Evolutionary conservation across 2,797 vertebrate genomes (phyloP).

Genomic region (Neomorphus geoffroyi): DNA sequence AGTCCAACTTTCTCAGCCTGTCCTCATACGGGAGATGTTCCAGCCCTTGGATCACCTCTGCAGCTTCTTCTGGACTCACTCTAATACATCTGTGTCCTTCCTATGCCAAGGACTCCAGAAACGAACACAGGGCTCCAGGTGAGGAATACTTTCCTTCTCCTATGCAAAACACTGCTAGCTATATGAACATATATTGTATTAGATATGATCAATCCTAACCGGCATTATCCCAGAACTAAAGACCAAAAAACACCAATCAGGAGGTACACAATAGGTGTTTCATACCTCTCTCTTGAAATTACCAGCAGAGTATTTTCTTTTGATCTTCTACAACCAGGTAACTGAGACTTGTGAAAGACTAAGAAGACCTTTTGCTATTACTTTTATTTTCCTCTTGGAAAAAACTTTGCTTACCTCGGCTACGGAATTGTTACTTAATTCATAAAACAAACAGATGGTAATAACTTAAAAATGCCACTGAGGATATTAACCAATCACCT

Average conservation of each 20-base stretch:
- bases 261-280: background rate
- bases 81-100: no score
- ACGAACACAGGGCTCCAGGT: no score
- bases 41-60: no score
- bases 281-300: background rate
- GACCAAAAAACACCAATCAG: background rate
- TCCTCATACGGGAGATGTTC: no score
- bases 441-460: background rate
- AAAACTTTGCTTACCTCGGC: background rate
- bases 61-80: no score
- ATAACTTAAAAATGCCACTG: background rate
- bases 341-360: background rate
- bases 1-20: no score
- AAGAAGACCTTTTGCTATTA: background rate
- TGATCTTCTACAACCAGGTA: background rate
- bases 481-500: background rate
- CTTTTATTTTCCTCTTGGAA: background rate
- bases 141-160: no score
- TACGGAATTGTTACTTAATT: background rate
- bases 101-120: no score
- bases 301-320: background rate
- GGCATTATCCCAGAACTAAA: background rate
- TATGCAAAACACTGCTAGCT: no score
- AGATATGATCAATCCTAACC: background rate
- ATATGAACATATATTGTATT: fast-evolving